phyloP scores from a whole-genome alignment of 1,140 invertebrate genomes.

The Penaeus indicus region DNA sequence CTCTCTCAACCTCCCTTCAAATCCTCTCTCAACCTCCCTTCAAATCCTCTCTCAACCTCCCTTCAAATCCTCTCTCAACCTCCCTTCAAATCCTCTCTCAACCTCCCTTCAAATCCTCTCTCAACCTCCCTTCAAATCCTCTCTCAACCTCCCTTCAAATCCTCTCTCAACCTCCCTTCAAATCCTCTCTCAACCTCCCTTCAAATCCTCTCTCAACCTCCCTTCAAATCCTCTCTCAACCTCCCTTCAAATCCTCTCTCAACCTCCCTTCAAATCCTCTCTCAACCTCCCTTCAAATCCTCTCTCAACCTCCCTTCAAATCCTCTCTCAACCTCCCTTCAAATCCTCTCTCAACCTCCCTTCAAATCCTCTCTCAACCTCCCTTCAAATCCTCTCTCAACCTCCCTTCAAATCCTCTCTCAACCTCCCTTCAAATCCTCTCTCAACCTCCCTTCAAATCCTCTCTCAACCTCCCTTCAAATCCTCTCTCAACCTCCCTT shows the following conservation, averaged over 20 bases:
- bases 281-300: too few species aligned
- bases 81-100: constrained; percentile 17
- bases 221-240: background rate
- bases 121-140: too few species aligned
- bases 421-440: too few species aligned
- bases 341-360: too few species aligned
- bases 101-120: background rate
- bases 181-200: background rate
- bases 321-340: background rate
- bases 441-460: background rate
- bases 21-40: too few species aligned
- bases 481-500: too few species aligned
- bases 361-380: too few species aligned
- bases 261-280: background rate
- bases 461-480: background rate
- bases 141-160: too few species aligned
- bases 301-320: background rate
- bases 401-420: background rate
- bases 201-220: background rate
- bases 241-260: background rate
- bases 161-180: too few species aligned
- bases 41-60: background rate
- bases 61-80: background rate
- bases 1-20: background rate
- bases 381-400: background rate